phyloP scores from a whole-genome alignment of 1,140 invertebrate species.

The Sweltsa coloradensis region DNA sequence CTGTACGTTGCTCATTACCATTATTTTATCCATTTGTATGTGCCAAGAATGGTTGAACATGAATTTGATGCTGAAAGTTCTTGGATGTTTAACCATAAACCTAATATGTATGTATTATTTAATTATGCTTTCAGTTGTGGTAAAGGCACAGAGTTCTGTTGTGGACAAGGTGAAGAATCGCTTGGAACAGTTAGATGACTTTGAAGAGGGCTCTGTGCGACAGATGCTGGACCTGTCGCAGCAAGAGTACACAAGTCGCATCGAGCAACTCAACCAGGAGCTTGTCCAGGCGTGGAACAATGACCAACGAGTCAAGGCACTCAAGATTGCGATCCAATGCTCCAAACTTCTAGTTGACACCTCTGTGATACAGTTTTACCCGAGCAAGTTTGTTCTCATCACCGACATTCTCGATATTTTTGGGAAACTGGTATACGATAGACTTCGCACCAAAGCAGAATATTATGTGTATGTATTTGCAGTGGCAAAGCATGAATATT shows the following conservation, averaged over 20 bases:
- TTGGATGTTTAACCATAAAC: conserved; percentile 16
- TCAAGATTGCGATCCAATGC: conserved; percentile 93
- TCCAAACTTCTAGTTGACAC: conserved; percentile 84
- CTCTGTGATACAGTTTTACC: conserved; percentile 86
- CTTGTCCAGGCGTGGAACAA: conserved; percentile 80
- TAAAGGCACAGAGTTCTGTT: conserved; percentile 62
- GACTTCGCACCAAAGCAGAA: conserved; percentile 68
- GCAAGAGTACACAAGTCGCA: conserved; percentile 78
- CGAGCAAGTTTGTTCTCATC: conserved; percentile 93
- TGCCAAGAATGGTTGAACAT: not conserved
- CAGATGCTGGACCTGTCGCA: conserved; percentile 84
- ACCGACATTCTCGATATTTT: conserved; percentile 94
- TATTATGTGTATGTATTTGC: conserved; percentile 45
- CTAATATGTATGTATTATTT: conserved; percentile 6
- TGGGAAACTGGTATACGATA: conserved; percentile 81
- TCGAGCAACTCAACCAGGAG: conserved; percentile 83
- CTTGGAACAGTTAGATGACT: conserved; percentile 87
- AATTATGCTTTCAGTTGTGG: conserved; percentile 42
- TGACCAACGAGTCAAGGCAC: conserved; percentile 87
- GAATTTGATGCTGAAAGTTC: conserved; percentile 12
- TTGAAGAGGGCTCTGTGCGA: conserved; percentile 78
- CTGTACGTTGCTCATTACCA: not conserved
- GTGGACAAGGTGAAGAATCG: conserved; percentile 84
- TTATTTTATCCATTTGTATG: not conserved
- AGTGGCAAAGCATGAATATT: no score